phyloP scores from a whole-genome alignment of 2,797 vertebrate genomes.

The Brachymystax lenok region DNA sequence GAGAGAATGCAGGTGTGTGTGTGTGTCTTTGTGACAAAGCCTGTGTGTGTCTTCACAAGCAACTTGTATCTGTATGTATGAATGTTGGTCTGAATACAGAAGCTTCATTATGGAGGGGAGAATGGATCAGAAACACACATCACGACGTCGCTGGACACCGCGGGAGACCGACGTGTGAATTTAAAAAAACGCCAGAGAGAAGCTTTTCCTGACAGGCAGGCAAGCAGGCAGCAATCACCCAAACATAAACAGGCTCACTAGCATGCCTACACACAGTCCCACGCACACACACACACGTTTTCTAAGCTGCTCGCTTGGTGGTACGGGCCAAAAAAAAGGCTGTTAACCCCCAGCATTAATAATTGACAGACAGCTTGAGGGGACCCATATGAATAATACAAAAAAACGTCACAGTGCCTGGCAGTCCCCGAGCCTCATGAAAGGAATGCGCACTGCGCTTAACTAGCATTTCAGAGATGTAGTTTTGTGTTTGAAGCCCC shows the following conservation, averaged over 20 bases:
- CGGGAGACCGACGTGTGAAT: background rate
- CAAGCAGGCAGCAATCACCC: background rate
- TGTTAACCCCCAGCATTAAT: background rate
- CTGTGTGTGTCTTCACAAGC: background rate
- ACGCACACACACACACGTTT: background rate
- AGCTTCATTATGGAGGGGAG: background rate
- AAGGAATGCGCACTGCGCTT: background rate
- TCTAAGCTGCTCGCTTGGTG: background rate
- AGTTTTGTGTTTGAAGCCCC: background rate
- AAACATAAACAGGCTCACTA: background rate
- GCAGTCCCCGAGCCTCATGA: background rate
- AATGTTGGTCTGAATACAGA: background rate
- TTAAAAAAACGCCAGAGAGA: background rate
- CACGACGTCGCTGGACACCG: background rate
- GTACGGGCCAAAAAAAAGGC: background rate
- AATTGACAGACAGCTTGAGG: background rate
- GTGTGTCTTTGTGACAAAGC: background rate
- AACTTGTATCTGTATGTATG: conserved; percentile 6
- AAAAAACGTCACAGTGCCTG: background rate
- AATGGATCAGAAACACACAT: background rate
- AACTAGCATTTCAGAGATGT: background rate
- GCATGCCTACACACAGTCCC: background rate
- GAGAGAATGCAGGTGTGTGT: background rate
- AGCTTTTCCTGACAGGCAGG: background rate
- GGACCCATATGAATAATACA: background rate